Evolutionary conservation across 2,113 vertebrate species (phyloP).

Genomic region (Onychorhynchus coronatus): DNA sequence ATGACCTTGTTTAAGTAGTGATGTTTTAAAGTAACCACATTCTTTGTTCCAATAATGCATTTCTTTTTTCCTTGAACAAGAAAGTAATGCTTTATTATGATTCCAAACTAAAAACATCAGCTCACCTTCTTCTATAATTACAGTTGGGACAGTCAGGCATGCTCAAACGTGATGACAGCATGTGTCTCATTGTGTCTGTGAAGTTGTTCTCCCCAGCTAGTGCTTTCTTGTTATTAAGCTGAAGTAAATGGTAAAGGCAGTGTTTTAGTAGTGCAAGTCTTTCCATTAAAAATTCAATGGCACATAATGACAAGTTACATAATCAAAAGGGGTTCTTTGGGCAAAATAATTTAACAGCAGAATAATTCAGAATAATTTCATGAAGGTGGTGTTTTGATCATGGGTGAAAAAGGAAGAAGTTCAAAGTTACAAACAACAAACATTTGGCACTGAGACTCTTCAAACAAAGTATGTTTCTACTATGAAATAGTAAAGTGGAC

Average conservation of each 20-base stretch:
- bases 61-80: background rate
- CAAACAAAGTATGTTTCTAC: background rate
- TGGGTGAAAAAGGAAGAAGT: background rate
- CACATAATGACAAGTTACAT: background rate
- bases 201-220: constrained; percentile 88
- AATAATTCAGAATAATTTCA: background rate
- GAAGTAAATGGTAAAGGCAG: constrained; percentile 45
- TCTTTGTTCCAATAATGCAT: background rate
- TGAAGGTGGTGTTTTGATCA: background rate
- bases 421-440: background rate
- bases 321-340: background rate
- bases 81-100: background rate
- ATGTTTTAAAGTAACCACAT: background rate
- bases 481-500: background rate
- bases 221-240: constrained; percentile 89
- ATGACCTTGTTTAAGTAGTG: background rate
- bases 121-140: constrained; percentile 93
- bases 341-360: background rate
- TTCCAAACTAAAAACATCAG: constrained; percentile 11
- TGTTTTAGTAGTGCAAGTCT: background rate
- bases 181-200: constrained; percentile 92
- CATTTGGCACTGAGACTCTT: background rate
- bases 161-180: constrained; percentile 90
- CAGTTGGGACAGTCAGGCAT: constrained; percentile 98
- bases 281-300: background rate